phyloP scores from a whole-genome alignment of 2,888 invertebrate species.

The Lamproptera curius region DNA sequence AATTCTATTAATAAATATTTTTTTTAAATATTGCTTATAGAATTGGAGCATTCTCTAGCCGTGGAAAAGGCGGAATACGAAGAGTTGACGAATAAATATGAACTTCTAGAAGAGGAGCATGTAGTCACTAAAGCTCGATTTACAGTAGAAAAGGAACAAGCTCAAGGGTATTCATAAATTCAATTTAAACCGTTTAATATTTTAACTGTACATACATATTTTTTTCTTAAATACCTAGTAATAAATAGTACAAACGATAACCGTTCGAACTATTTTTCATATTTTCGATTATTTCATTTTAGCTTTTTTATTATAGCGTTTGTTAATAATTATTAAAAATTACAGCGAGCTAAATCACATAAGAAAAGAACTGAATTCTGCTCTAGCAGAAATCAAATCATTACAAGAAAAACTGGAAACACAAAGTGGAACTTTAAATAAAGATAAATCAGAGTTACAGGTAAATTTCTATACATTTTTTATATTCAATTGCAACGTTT shows the following conservation, averaged over 20 bases:
- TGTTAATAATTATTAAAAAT: no score
- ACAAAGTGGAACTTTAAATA: constrained; percentile 84
- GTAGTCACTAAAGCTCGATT: constrained; percentile 89
- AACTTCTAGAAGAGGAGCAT: constrained; percentile 90
- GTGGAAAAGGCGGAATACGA: constrained; percentile 86
- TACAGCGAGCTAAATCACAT: constrained; percentile 79
- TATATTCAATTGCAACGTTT: neutral
- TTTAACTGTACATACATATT: no score
- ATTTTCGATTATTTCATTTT: no score
- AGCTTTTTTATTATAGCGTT: constrained; percentile 1
- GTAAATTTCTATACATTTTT: constrained; percentile 45
- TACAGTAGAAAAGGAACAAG: constrained; percentile 88
- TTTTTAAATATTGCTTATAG: constrained; percentile 43
- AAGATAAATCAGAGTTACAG: constrained; percentile 84
- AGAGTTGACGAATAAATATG: constrained; percentile 89
- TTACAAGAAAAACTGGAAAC: constrained; percentile 80
- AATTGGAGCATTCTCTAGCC: constrained; percentile 82
- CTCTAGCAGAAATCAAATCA: constrained; percentile 81
- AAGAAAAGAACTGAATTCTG: constrained; percentile 79
- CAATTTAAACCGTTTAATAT: no score
- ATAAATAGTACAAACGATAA: no score
- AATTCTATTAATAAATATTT: no score
- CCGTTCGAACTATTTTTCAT: no score
- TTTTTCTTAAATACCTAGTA: no score
- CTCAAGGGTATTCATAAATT: constrained; percentile 81